phyloP scores from a whole-genome alignment of 2,113 vertebrate species.

The Hydrolagus affinis region DNA sequence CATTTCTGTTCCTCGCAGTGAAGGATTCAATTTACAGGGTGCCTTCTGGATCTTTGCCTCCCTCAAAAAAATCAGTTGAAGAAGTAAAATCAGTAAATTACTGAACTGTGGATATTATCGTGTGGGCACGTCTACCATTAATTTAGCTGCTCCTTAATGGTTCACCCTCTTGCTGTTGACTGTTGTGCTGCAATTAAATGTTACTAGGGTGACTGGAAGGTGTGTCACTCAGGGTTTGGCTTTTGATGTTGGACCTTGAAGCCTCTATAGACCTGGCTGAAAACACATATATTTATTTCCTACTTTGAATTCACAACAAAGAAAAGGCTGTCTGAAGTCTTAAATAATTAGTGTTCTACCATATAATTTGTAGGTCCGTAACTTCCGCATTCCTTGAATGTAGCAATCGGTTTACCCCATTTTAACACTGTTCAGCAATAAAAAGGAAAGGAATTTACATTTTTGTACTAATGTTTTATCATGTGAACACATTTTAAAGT shows the following conservation, averaged over 20 bases:
- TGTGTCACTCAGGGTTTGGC: not conserved
- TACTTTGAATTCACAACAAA: not conserved
- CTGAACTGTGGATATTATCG: not conserved
- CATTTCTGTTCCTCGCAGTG: not conserved
- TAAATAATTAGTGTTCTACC: not conserved
- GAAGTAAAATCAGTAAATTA: not conserved
- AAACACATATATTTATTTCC: not conserved
- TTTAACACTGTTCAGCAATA: no score
- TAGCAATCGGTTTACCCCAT: no score
- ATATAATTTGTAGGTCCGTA: not conserved
- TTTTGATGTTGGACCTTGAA: not conserved
- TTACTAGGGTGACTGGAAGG: not conserved
- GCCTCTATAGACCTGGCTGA: not conserved
- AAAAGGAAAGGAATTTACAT: no score
- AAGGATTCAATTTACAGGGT: not conserved
- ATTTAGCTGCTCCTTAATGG: not conserved
- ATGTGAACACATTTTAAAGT: no score
- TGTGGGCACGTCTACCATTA: not conserved
- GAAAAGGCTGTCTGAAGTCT: not conserved
- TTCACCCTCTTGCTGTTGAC: not conserved
- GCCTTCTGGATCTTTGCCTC: not conserved
- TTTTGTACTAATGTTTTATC: no score
- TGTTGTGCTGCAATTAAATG: constrained; percentile 22
- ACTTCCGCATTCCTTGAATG: not conserved
- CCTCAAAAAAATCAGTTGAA: not conserved